Conservation (phyloP, 2,113 vertebrate species). For the Ginglymostoma cirratum region DNA sequence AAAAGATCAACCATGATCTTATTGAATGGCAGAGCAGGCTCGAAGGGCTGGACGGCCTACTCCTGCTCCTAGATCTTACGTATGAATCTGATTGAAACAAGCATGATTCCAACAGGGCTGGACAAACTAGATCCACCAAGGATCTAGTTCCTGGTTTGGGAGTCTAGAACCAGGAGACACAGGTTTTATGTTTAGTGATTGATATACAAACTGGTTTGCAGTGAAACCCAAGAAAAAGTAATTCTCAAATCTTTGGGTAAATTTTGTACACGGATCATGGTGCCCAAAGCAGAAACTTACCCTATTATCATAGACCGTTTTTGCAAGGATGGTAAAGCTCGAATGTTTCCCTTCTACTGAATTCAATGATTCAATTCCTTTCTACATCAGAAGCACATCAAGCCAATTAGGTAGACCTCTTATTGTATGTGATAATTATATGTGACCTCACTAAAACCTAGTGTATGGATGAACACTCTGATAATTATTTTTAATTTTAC, state of each 20-base stretch:
- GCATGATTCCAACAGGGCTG: too few species aligned
- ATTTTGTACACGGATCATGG: not conserved
- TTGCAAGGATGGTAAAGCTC: not conserved
- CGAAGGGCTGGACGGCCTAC: too few species aligned
- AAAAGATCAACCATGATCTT: too few species aligned
- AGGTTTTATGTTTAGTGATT: not conserved
- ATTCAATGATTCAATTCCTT: not conserved
- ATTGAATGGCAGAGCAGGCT: too few species aligned
- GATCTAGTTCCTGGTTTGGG: too few species aligned
- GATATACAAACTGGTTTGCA: not conserved
- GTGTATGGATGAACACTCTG: not conserved
- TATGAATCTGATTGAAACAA: too few species aligned
- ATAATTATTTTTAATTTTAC: constrained; percentile 13
- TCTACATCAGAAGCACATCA: not conserved
- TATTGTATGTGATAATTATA: not conserved
- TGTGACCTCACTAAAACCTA: not conserved
- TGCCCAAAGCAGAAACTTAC: not conserved
- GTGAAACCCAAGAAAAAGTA: not conserved
- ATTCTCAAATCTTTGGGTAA: not conserved
- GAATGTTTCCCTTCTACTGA: not conserved
- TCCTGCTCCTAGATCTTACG: too few species aligned
- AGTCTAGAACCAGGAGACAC: too few species aligned
- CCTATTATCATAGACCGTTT: not conserved
- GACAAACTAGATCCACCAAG: too few species aligned
- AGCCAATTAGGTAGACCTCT: not conserved